phyloP scores from a whole-genome alignment of 2,113 vertebrate species.

The Salvelinus sp. region DNA sequence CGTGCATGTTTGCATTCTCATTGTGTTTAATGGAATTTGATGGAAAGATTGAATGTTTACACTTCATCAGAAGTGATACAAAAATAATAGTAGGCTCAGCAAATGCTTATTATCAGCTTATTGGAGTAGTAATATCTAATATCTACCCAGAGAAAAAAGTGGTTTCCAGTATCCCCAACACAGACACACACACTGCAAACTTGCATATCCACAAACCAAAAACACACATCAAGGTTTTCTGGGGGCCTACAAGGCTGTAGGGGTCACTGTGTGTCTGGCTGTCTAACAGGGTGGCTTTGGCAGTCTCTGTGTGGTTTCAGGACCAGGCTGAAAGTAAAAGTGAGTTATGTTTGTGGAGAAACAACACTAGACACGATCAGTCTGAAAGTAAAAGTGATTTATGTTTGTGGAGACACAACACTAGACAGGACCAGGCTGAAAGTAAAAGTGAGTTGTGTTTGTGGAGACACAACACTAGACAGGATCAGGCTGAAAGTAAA shows the following conservation, averaged over 20 bases:
- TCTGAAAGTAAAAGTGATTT: too few relatives aligned
- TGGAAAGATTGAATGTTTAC: constrained; percentile 60
- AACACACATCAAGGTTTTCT: neutral
- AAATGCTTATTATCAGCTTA: neutral
- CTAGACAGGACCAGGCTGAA: too few relatives aligned
- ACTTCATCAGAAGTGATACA: constrained; percentile 45
- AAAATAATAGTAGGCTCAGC: neutral
- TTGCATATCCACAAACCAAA: neutral
- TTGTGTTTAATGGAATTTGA: constrained; percentile 59
- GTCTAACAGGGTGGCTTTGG: too few relatives aligned
- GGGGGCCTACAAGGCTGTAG: neutral
- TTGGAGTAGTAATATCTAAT: constrained; percentile 19
- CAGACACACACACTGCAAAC: constrained; percentile 1
- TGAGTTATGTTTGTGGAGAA: accelerated
- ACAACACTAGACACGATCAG: too few relatives aligned
- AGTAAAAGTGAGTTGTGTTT: too few relatives aligned
- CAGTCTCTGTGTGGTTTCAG: neutral
- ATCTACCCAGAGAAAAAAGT: neutral
- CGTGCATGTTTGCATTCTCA: constrained; percentile 51
- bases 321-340: too few relatives aligned
- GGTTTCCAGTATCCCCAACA: constrained; percentile 22
- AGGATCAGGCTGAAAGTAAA: too few relatives aligned
- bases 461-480: too few relatives aligned
- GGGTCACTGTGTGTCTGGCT: neutral
- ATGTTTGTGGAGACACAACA: accelerated